A percentile compares a stretch with the other conserved stretches of the same genome.
Evolutionary conservation across 2,888 invertebrate genomes (phyloP).

Genomic region (Acanthosepion lycidas): DNA sequence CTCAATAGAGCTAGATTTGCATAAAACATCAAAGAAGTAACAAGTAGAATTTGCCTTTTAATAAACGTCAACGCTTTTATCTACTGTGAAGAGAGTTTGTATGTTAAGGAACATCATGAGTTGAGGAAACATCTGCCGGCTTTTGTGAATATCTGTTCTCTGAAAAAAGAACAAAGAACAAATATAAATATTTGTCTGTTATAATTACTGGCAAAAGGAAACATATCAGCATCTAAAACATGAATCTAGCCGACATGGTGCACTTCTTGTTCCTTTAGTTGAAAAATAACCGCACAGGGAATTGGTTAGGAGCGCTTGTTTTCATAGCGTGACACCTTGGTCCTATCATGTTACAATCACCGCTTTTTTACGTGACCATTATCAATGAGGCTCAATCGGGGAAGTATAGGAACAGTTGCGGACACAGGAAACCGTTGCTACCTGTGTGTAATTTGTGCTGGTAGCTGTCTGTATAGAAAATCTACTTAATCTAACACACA

Average conservation of each 20-base stretch:
- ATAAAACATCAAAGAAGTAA: not conserved
- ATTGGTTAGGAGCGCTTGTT: not conserved
- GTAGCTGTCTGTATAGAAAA: not conserved
- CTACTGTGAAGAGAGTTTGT: not conserved
- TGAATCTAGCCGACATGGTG: not conserved
- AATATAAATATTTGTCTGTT: not conserved
- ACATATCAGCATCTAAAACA: not conserved
- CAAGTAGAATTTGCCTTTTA: not conserved
- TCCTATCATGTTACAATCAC: not conserved
- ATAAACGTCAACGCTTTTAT: not conserved
- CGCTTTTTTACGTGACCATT: not conserved
- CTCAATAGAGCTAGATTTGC: not conserved
- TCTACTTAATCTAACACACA: not conserved
- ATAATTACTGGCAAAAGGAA: not conserved
- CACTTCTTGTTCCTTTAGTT: not conserved
- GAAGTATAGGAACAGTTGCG: not conserved
- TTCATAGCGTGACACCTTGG: not conserved
- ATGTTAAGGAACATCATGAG: not conserved
- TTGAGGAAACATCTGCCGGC: constrained; percentile 7
- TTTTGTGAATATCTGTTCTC: not conserved
- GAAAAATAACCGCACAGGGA: not conserved
- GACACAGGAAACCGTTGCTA: not conserved
- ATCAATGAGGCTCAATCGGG: not conserved
- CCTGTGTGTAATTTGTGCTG: not conserved
- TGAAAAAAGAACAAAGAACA: not conserved